phyloP scores from a whole-genome alignment of 2,888 invertebrate genomes.

The Limnephilus rhombicus region DNA sequence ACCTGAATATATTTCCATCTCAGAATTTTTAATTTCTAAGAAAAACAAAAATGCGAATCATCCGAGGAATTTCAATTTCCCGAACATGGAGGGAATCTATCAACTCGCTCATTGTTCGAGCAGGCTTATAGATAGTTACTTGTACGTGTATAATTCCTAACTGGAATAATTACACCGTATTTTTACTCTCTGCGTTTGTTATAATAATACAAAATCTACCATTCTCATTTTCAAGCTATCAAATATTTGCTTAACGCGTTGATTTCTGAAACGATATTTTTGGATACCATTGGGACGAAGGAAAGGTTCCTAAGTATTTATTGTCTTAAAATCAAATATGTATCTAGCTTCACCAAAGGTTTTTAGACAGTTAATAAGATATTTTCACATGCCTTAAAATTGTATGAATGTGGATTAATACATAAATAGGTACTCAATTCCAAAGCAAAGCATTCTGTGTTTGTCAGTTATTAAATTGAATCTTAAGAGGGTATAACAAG shows the following conservation, averaged over 20 bases:
- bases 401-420: too few relatives aligned
- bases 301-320: background rate
- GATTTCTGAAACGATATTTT: background rate
- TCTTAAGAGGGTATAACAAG: too few relatives aligned
- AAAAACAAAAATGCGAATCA: background rate
- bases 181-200: background rate
- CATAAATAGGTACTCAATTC: too few relatives aligned
- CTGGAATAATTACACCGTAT: background rate
- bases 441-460: too few relatives aligned
- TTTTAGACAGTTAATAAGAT: too few relatives aligned
- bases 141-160: background rate
- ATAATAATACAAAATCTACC: background rate
- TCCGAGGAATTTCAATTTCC: background rate
- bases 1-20: background rate
- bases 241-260: background rate
- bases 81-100: background rate
- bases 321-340: background rate
- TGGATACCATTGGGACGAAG: background rate
- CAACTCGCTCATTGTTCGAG: background rate
- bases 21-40: background rate
- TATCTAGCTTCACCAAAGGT: too few relatives aligned
- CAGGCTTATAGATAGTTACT: background rate
- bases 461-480: too few relatives aligned
- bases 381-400: too few relatives aligned
- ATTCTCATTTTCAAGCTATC: background rate